These are phyloP conservation scores for Ectropis crepuscularia DNA, from an alignment of 2,888 invertebrate species.

Conservation along the genomic window DNA sequence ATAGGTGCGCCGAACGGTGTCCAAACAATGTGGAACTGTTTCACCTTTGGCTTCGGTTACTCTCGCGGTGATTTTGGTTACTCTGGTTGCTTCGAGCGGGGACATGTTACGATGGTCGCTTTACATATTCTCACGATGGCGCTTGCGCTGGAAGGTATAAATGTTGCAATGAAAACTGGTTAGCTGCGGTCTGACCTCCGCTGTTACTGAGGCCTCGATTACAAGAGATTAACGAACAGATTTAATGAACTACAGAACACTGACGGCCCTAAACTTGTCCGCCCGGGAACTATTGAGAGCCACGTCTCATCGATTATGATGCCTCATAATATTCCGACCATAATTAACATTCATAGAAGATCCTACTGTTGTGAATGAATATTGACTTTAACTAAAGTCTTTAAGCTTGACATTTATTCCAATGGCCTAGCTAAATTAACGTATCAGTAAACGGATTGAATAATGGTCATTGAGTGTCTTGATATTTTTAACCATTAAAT, in stretches of 20 bases:
- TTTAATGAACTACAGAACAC: slow-evolving; percentile 56
- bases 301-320: slow-evolving; percentile 55
- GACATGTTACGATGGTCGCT: slow-evolving; percentile 57
- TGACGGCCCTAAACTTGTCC: slow-evolving; percentile 43
- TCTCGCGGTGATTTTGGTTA: slow-evolving; percentile 35
- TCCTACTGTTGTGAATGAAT: slow-evolving; percentile 45
- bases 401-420: slow-evolving; percentile 13
- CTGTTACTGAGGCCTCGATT: slow-evolving; percentile 55
- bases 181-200: slow-evolving; percentile 62
- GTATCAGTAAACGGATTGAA: background rate
- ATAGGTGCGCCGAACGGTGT: slow-evolving; percentile 59
- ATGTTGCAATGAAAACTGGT: slow-evolving; percentile 76
- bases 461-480: slow-evolving; percentile 2
- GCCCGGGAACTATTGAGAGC: slow-evolving; percentile 51
- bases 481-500: slow-evolving; percentile 25
- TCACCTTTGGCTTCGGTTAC: slow-evolving; percentile 40
- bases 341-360: slow-evolving; percentile 56
- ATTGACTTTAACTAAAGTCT: slow-evolving; percentile 14
- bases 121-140: slow-evolving; percentile 78
- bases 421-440: background rate
- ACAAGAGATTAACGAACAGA: slow-evolving; percentile 61
- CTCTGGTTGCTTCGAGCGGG: slow-evolving; percentile 40
- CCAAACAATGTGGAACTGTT: slow-evolving; percentile 47
- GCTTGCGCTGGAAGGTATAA: slow-evolving; percentile 69
- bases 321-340: slow-evolving; percentile 54